Evolutionary conservation across 1,140 invertebrate genomes (phyloP).

Genomic region (Oncopodura yosiiana): DNA sequence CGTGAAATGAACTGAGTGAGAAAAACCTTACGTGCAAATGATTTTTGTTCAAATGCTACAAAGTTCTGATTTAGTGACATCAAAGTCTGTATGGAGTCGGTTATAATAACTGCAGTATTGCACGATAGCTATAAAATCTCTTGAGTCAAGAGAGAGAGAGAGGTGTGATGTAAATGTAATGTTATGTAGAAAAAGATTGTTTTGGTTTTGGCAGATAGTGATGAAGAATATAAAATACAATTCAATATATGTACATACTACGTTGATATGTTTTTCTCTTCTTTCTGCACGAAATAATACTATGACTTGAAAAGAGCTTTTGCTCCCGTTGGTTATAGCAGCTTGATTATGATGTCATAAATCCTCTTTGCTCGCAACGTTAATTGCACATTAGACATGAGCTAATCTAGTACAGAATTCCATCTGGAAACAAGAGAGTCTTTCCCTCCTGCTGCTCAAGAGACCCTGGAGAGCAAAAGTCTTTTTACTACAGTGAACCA

Average conservation of each 20-base stretch:
- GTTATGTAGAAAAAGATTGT: too few species aligned
- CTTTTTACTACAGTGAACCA: neutral
- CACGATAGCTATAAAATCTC: neutral
- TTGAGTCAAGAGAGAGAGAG: too few species aligned
- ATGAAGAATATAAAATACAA: too few species aligned
- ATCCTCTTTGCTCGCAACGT: conserved; percentile 23
- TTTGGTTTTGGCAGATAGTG: too few species aligned
- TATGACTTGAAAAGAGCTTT: too few species aligned
- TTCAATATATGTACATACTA: conserved; percentile 7
- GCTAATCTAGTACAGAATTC: conserved; percentile 21
- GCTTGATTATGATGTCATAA: conserved; percentile 32
- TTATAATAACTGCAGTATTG: neutral
- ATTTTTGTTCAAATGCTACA: neutral
- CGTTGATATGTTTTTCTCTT: conserved; percentile 10
- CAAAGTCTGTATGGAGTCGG: conserved; percentile 3
- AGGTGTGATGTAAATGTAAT: too few species aligned
- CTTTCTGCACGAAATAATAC: conserved; percentile 10
- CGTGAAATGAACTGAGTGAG: too few species aligned
- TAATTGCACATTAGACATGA: conserved; percentile 33
- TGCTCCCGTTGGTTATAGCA: conserved; percentile 17
- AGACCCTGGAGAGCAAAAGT: neutral
- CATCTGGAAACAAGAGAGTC: too few species aligned
- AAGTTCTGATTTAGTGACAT: conserved; percentile 18
- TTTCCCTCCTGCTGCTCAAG: conserved; percentile 13
- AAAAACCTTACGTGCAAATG: conserved; percentile 27